Evolutionary conservation across 1,140 invertebrate species (phyloP), one percentile per base, ranked within the genome.

Genomic region (Drosophila trapezifrons): DNA sequence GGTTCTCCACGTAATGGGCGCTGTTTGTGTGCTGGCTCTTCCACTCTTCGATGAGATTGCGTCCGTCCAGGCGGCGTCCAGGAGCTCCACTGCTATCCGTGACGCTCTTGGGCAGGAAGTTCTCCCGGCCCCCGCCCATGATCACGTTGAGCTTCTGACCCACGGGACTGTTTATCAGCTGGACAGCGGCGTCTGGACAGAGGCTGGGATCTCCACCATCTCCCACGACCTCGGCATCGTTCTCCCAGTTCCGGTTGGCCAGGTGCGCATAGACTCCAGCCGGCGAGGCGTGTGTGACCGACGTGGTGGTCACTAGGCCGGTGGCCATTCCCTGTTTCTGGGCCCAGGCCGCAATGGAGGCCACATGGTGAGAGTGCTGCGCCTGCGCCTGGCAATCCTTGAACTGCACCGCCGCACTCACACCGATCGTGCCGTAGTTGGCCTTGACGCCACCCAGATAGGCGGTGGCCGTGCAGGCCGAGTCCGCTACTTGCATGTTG

Each of bases 371-470:
- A 6, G 78, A 91, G 17, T 92, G 79, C 51, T 94, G 91, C 0
- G 92, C 76, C 8, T 94, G 93, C 0, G 93, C 93, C 18, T 90
- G 77, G 73, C 96, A 95, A 71, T 95, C 93, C 13, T 92, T 89
- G 15, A 93, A 90, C 13, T 92, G 93, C 2, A 96, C 95, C 5
- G 93, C 92, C 0, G 94, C 95, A 58, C 94, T 94, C 9, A 98
- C 93, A 0, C 97, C 97, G 3, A 97, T 85, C 0, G 95, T 96
- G 38, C 94, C 95, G n/a, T 93, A 93, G 87, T 97, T 97, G 1
- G 94, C 94, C 91, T 98, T 98, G 0, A 97, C 95, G 1, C 97
- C 97, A 20, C 94, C 93, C 22, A 98, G 91, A 73, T 96, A 96
- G 0, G 96, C 96, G 12, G 96, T 97, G 0, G 95, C 96, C 1